These are phyloP conservation scores for Pandemis corylana DNA, from an alignment of 2,888 invertebrate species.

Conservation along the genomic window DNA sequence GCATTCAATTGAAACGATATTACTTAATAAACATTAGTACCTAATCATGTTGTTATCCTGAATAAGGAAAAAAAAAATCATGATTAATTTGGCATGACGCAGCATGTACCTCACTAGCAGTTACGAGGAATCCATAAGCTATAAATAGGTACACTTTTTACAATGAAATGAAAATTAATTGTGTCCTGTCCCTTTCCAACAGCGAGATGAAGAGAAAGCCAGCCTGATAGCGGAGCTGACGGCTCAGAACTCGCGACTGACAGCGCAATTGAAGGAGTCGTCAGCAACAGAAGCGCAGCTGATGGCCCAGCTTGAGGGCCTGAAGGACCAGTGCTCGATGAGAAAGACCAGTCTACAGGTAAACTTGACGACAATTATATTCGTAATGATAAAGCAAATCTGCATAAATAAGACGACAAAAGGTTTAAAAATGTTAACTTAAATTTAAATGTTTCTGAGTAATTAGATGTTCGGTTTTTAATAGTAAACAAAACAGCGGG, in stretches of 20 bases:
- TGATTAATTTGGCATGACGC: no score
- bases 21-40: no score
- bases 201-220: conserved; percentile 92
- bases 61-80: no score
- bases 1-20: no score
- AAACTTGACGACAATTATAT: conserved; percentile 20
- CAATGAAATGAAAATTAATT: not conserved
- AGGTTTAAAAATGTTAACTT: no score
- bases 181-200: conserved; percentile 54
- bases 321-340: conserved; percentile 93
- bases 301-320: conserved; percentile 90
- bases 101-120: not conserved
- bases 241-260: conserved; percentile 94
- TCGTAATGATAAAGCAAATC: not conserved
- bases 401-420: not conserved
- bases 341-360: conserved; percentile 90
- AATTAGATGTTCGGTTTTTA: no score
- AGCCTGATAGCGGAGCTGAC: conserved; percentile 92
- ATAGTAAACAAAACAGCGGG: no score
- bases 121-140: not conserved
- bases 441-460: no score
- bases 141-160: not conserved
- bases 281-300: conserved; percentile 92
- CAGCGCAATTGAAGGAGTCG: conserved; percentile 93
- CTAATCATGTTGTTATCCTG: no score